These are phyloP conservation scores for Rhynchomys soricoides DNA, from an alignment of 2,113 vertebrate species.

Conservation along the genomic window DNA sequence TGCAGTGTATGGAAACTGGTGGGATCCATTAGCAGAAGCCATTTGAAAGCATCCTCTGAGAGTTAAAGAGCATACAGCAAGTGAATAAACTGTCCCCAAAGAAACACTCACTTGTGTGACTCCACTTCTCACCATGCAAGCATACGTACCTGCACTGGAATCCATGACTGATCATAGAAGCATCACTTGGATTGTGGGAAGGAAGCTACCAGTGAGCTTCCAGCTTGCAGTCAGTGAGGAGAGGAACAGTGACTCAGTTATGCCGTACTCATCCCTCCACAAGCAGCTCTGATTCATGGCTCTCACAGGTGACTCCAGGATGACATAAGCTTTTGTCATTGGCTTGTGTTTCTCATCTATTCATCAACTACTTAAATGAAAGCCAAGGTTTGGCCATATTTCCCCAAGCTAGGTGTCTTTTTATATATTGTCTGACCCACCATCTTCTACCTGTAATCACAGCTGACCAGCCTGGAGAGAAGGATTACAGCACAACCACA, in stretches of 20 bases:
- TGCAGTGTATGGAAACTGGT: not conserved
- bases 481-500: not conserved
- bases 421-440: not conserved
- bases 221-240: not conserved
- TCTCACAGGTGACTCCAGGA: not conserved
- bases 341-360: not conserved
- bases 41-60: not conserved
- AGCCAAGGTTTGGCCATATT: not conserved
- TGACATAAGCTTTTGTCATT: not conserved
- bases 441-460: not conserved
- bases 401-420: not conserved
- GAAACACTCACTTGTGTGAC: not conserved
- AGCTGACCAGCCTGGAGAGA: not conserved
- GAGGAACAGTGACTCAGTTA: not conserved
- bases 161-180: not conserved
- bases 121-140: not conserved
- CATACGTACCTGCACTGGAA: not conserved
- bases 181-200: not conserved
- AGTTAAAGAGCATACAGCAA: not conserved
- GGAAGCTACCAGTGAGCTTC: not conserved
- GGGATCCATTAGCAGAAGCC: not conserved
- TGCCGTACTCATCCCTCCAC: not conserved
- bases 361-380: not conserved
- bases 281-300: not conserved
- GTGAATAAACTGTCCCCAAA: not conserved